Conservation (phyloP, 2,113 vertebrate species). For the Melanerpes aurifrons region DNA sequence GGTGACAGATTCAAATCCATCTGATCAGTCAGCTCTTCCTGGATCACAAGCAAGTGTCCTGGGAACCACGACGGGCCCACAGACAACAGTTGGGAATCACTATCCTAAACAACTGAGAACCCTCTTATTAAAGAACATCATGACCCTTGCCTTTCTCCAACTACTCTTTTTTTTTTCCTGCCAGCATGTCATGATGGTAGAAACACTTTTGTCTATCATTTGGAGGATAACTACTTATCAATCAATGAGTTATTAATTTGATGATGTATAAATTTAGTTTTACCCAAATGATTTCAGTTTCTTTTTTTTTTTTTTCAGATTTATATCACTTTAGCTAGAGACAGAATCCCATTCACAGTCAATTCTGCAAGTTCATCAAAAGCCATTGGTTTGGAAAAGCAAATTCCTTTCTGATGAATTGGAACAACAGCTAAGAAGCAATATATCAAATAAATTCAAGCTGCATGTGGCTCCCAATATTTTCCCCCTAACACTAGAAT, state of each 20-base stretch:
- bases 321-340: not conserved
- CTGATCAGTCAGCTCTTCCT: conserved; percentile 13
- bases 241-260: not conserved
- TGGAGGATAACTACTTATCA: not conserved
- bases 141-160: not conserved
- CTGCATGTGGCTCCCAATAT: not conserved
- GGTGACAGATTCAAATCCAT: not conserved
- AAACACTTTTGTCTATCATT: not conserved
- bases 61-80: not conserved
- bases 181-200: not conserved
- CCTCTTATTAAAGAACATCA: conserved; percentile 5
- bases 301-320: not conserved
- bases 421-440: not conserved
- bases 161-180: conserved; percentile 16
- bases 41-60: not conserved
- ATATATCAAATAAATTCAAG: not conserved
- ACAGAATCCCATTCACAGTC: not conserved
- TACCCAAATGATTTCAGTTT: not conserved
- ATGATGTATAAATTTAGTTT: not conserved
- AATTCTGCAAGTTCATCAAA: not conserved
- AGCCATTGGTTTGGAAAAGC: not conserved
- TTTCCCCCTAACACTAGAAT: not conserved
- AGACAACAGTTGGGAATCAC: conserved; percentile 6
- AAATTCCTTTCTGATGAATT: not conserved
- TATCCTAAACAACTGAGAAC: conserved; percentile 5